Percentiles rank a stretch among this genome's conserved stretches.
phyloP scores from a whole-genome alignment of 2,888 invertebrate genomes.

The Apamea sordens region DNA sequence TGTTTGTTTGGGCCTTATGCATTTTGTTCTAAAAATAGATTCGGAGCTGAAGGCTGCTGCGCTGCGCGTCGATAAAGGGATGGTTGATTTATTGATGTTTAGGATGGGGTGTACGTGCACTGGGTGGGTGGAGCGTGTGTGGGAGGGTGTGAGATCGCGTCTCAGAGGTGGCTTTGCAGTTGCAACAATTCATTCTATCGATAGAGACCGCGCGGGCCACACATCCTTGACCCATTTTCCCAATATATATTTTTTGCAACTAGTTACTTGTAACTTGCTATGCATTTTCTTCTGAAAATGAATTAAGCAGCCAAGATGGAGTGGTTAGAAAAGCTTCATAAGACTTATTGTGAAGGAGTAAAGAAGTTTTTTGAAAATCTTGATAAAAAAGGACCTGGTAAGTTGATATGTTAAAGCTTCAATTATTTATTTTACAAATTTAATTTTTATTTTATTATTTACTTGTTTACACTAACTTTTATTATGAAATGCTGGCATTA shows the following conservation, averaged over 20 bases:
- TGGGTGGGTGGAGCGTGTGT: background rate
- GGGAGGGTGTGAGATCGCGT: background rate
- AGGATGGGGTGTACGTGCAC: slow-evolving; percentile 21
- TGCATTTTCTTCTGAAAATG: background rate
- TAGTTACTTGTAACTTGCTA: background rate
- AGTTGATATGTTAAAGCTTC: no score
- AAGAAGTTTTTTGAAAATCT: background rate
- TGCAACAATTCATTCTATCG: background rate
- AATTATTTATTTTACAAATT: background rate
- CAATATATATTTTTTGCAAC: background rate
- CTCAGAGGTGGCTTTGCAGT: background rate
- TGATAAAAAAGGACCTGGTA: background rate
- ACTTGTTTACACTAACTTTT: background rate
- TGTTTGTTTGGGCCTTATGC: slow-evolving; percentile 33
- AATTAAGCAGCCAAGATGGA: slow-evolving; percentile 1
- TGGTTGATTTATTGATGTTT: slow-evolving; percentile 38
- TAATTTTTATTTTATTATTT: background rate
- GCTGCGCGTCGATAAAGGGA: slow-evolving; percentile 66
- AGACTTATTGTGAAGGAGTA: background rate
- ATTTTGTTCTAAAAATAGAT: slow-evolving; percentile 55
- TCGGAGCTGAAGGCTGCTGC: slow-evolving; percentile 70
- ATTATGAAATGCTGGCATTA: no score
- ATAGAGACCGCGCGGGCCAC: background rate
- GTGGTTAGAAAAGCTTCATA: slow-evolving; percentile 5
- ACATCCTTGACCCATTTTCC: slow-evolving; percentile 13